Evolutionary conservation across 2,113 vertebrate species (phyloP).

Genomic region (Ameiurus melas): DNA sequence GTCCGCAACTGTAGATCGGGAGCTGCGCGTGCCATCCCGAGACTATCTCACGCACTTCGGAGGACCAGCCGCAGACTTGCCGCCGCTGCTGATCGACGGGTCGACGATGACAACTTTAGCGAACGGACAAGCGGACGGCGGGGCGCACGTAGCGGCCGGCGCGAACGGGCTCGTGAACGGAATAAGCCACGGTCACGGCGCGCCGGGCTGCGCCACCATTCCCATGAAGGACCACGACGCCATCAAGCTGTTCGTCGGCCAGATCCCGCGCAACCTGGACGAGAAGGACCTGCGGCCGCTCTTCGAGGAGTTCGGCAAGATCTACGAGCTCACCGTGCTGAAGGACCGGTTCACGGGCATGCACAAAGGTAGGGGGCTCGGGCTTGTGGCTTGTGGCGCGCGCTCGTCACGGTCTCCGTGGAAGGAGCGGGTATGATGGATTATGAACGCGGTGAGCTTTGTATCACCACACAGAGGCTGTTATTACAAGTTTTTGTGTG

Average conservation of each 20-base stretch:
- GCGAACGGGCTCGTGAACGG: constrained; percentile 98
- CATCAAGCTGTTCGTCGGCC: constrained; percentile 99
- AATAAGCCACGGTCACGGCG: constrained; percentile 96
- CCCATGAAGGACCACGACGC: constrained; percentile 99
- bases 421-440: neutral
- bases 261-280: constrained; percentile 99
- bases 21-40: constrained; percentile 22
- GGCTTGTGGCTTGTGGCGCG: constrained; percentile 14
- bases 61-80: neutral
- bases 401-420: neutral
- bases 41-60: constrained; percentile 1
- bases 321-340: constrained; percentile 99
- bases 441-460: neutral
- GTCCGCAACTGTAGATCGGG: constrained; percentile 12
- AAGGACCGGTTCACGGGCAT: constrained; percentile 99
- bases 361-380: constrained; percentile 91
- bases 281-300: constrained; percentile 99
- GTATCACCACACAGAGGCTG: too few relatives aligned
- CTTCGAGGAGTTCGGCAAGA: constrained; percentile 99
- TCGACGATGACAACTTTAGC: constrained; percentile 98
- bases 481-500: neutral
- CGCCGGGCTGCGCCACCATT: constrained; percentile 95
- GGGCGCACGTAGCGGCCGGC: constrained; percentile 88
- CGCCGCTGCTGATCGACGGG: constrained; percentile 61
- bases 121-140: constrained; percentile 96